Percentiles rank a stretch among this genome's conserved stretches.
Conservation (phyloP, 1,140 invertebrate species). For the Laupala kohalensis region DNA sequence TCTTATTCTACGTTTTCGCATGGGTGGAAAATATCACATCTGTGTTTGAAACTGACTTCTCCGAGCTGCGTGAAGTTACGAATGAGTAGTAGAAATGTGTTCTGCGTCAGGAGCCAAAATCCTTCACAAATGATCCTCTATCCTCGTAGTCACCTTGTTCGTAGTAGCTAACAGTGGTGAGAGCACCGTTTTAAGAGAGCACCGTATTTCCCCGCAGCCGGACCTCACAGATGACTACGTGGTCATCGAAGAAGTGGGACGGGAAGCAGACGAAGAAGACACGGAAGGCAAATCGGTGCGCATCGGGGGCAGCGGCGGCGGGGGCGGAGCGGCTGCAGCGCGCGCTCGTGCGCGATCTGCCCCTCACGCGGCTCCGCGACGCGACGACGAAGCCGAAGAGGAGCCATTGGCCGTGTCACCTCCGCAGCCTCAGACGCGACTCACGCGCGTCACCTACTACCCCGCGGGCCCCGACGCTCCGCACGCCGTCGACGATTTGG, state of each 20-base stretch:
- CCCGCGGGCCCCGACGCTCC: slow-evolving; percentile 34
- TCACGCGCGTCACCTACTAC: slow-evolving; percentile 36
- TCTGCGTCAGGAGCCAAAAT: too few species aligned
- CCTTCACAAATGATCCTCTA: too few species aligned
- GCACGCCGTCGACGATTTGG: slow-evolving; percentile 32
- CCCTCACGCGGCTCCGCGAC: slow-evolving; percentile 31
- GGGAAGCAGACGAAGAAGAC: slow-evolving; percentile 66
- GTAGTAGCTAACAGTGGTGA: too few species aligned
- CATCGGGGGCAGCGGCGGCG: slow-evolving; percentile 38
- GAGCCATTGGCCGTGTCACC: slow-evolving; percentile 56
- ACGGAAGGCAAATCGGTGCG: slow-evolving; percentile 63
- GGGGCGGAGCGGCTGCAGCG: slow-evolving; percentile 34
- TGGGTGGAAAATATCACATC: too few species aligned
- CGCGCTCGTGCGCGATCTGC: slow-evolving; percentile 56
- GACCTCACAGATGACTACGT: slow-evolving; percentile 76
- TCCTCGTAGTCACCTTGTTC: too few species aligned
- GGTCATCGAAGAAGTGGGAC: slow-evolving; percentile 71
- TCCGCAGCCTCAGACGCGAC: slow-evolving; percentile 38
- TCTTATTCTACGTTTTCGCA: too few species aligned
- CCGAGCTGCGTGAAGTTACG: too few species aligned
- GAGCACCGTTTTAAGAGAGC: too few species aligned
- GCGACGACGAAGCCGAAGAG: slow-evolving; percentile 33
- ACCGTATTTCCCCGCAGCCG: too few species aligned
- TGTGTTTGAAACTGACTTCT: too few species aligned
- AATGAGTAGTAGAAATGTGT: too few species aligned